Evolutionary conservation across 2,888 invertebrate genomes (phyloP).

Genomic region (Philhelius pedissequus): DNA sequence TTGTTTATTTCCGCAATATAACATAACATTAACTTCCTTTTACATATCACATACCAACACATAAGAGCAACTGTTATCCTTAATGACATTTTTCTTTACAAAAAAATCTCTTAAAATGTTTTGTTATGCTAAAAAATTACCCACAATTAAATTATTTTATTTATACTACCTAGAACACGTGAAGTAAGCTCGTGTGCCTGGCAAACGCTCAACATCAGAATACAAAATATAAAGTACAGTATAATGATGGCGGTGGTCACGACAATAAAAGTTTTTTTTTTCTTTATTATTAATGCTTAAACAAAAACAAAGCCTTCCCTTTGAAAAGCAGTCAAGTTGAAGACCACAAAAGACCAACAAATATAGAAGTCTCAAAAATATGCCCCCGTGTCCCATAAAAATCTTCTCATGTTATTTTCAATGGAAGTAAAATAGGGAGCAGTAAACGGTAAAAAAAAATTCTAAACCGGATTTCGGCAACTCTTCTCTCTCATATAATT

Average conservation of each 20-base stretch:
- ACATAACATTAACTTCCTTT: no score
- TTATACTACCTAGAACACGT: conserved; percentile 7
- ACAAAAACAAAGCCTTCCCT: neutral
- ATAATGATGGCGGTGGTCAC: neutral
- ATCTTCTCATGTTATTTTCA: neutral
- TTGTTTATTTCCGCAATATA: no score
- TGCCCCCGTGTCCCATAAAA: neutral
- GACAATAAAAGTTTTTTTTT: conserved; percentile 12
- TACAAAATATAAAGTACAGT: conserved; percentile 18
- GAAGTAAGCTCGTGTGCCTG: neutral
- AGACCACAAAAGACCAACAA: conserved; percentile 8
- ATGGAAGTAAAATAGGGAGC: neutral
- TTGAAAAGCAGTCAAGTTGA: conserved; percentile 24
- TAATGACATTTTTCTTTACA: neutral
- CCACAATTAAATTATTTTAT: conserved; percentile 35
- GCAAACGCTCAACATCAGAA: conserved; percentile 9
- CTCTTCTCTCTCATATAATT: neutral
- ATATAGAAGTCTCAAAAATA: neutral
- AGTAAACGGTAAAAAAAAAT: conserved; percentile 26
- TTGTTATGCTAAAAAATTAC: conserved; percentile 17
- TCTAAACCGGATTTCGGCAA: conserved; percentile 31
- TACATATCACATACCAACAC: no score
- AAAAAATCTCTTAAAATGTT: neutral
- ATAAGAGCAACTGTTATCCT: no score
- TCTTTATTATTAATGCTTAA: neutral